A percentile compares a stretch with the other conserved stretches of the same genome.
Evolutionary conservation across 1,140 invertebrate genomes (phyloP).

Genomic region (Lepidurus couesii): DNA sequence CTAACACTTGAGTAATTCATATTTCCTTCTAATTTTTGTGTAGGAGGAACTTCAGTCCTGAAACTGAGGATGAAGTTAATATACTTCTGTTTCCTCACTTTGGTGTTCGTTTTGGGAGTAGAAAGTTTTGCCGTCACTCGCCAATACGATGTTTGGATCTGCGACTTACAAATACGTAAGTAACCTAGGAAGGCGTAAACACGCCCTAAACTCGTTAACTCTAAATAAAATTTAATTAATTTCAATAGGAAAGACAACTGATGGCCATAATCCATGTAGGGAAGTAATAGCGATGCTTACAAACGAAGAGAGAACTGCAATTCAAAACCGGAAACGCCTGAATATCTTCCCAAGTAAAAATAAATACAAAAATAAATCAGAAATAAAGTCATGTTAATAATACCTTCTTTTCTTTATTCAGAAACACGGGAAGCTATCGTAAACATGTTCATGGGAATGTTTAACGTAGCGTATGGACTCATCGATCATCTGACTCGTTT

Average conservation of each 20-base stretch:
- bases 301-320: background rate
- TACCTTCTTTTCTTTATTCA: background rate
- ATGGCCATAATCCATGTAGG: background rate
- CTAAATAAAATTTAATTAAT: background rate
- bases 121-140: background rate
- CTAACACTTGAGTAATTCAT: too few relatives aligned
- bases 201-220: background rate
- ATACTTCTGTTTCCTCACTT: background rate
- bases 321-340: background rate
- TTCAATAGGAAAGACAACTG: too few relatives aligned
- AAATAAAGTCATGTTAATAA: background rate
- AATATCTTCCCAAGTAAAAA: background rate
- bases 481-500: background rate
- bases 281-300: conserved; percentile 1
- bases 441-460: background rate
- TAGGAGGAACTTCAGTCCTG: background rate
- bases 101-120: background rate
- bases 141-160: background rate
- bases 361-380: background rate
- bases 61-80: background rate
- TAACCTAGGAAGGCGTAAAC: background rate
- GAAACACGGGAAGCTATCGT: background rate
- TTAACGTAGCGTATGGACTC: background rate
- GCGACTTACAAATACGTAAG: background rate
- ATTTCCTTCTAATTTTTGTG: background rate